Conservation (phyloP, 2,888 invertebrate species). For the Caenorhabditis virilis region DNA sequence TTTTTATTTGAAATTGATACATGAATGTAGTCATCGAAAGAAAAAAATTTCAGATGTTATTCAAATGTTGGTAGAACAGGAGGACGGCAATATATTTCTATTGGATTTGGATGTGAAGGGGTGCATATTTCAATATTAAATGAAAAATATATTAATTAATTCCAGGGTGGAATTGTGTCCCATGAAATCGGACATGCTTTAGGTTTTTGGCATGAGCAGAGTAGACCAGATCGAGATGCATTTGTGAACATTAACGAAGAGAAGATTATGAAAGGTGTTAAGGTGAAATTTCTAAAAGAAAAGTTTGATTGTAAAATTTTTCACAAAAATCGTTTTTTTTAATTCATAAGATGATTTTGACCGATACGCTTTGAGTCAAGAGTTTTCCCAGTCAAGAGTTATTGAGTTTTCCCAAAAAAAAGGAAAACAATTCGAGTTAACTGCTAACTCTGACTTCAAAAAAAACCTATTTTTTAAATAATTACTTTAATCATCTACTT, state of each 20-base stretch:
- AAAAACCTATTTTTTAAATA: no score
- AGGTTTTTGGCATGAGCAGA: conserved; percentile 60
- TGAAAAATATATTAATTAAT: neutral
- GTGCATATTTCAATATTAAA: conserved; percentile 8
- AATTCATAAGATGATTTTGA: neutral
- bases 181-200: conserved; percentile 59
- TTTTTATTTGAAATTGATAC: no score
- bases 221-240: conserved; percentile 49
- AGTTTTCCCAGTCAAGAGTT: no score
- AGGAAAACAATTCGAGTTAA: no score
- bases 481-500: no score
- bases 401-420: no score
- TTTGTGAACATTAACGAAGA: conserved; percentile 55
- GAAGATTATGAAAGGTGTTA: conserved; percentile 43
- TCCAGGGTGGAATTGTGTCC: conserved; percentile 54
- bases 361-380: no score
- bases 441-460: no score
- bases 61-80: conserved; percentile 58
- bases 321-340: neutral
- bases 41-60: conserved; percentile 46
- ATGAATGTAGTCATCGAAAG: no score
- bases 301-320: neutral
- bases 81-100: conserved; percentile 54
- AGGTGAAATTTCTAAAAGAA: conserved; percentile 51
- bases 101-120: conserved; percentile 57